Conservation (phyloP, 2,113 vertebrate genomes). For the Emydocephalus ijimae region DNA sequence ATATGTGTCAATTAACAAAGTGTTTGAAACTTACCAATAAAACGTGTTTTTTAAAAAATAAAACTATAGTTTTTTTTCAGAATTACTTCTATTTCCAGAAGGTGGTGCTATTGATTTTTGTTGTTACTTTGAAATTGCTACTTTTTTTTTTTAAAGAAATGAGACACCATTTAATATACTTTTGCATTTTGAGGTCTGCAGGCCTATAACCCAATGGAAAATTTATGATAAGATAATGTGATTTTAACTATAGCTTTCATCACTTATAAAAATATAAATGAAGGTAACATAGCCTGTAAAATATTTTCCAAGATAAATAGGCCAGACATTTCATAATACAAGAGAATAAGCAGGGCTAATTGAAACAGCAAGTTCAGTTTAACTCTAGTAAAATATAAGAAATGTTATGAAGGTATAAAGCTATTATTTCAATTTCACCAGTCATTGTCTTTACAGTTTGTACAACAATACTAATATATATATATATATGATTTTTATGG, state of each 20-base stretch:
- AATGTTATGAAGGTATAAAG: conserved; percentile 7
- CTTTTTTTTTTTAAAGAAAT: conserved; percentile 20
- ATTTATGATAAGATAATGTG: conserved; percentile 41
- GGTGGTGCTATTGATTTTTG: conserved; percentile 71
- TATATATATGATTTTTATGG: not conserved
- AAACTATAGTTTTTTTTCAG: not conserved
- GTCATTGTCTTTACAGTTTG: conserved; percentile 5
- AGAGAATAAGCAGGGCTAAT: conserved; percentile 34
- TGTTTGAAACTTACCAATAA: conserved; percentile 13
- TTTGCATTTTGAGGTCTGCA: conserved; percentile 51
- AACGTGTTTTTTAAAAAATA: not conserved
- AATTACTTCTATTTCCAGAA: conserved; percentile 58
- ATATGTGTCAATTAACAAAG: conserved; percentile 30
- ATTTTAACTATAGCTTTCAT: conserved; percentile 30
- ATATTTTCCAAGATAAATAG: conserved; percentile 39
- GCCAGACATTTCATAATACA: conserved; percentile 28
- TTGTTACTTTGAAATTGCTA: conserved; percentile 31
- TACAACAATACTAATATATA: not conserved
- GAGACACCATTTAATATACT: conserved; percentile 43
- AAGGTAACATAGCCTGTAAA: conserved; percentile 50
- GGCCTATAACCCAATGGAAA: conserved; percentile 42
- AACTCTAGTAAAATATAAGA: conserved; percentile 38
- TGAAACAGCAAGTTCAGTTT: conserved; percentile 38
- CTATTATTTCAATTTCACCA: conserved; percentile 24
- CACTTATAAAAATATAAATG: conserved; percentile 49